Base-by-base conservation (phyloP, 2,113 vertebrate species). In the Hystrix brachyura region DNA sequence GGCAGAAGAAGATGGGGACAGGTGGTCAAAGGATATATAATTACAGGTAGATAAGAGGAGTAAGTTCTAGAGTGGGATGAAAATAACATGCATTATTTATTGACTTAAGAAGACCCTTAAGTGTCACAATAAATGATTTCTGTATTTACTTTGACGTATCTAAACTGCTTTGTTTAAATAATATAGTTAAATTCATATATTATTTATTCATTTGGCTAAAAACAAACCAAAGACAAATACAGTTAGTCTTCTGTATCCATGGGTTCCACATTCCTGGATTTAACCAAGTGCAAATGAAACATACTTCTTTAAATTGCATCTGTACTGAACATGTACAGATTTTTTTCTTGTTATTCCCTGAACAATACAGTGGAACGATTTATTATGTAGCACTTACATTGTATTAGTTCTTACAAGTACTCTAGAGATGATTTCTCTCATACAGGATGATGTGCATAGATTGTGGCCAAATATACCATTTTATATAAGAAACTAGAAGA, bases 141-240 rank as follows among this genome's bases (percentile, higher is more conserved):
- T 71, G 1, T n/a, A 53, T 91, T 74, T 95, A 32, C 19, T 89
- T 57, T 81, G 25, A 80, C 81, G 32, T 43, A 86, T n/a, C n/a
- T 86, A 59, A 72, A 23, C 71, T 67, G 11, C 83, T 88, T 72
- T 88, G 25, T 89, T 89, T 95, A n/a, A 86, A 64, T 57, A 78
- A 67, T 27, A 53, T 32, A 78, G 92, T 79, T 78, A n/a, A 87
- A n/a, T 23, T 3, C 2, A 57, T 34, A 29, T 53, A 53, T 53
- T 82, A 46, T 91, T 57, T 84, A 86, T 79, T 65, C 32, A 84
- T 65, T 92, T 65, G 46, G 32, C 25, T 82, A 14, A 72, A 76
- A 55, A 91, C 21, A 94, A 80, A 84, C 1, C 1, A 79, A 72
- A 72, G 12, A 7, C 38, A 43, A 74, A 72, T 62, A 62, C 15